Conservation (phyloP, 2,888 invertebrate species). For the Noctua janthina region DNA sequence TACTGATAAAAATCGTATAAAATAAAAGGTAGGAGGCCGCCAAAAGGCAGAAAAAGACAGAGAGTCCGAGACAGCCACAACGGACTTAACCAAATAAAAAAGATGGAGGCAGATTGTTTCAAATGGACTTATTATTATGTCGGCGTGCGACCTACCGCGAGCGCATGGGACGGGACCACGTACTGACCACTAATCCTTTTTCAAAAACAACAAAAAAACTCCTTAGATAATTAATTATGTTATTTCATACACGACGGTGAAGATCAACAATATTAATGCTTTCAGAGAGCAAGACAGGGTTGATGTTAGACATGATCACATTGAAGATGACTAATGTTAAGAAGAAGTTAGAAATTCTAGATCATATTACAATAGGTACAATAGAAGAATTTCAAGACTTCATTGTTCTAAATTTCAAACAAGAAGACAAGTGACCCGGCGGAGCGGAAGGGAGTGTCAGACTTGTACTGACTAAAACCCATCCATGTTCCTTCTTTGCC, state of each 20-base stretch:
- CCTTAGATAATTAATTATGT: conserved; percentile 57
- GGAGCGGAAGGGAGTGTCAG: too few relatives aligned
- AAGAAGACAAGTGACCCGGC: background rate
- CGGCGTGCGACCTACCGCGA: conserved; percentile 79
- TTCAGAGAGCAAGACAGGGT: background rate
- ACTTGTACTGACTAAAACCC: too few relatives aligned
- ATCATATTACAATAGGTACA: background rate
- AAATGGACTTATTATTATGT: conserved; percentile 83
- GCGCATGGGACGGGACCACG: conserved; percentile 55
- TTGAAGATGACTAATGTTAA: background rate
- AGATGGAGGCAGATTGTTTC: conserved; percentile 78
- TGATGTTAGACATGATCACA: background rate
- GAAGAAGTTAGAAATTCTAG: background rate
- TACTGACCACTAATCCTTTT: conserved; percentile 59
- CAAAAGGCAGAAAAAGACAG: conserved; percentile 70
- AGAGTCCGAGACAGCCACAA: conserved; percentile 73
- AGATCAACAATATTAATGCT: conserved; percentile 21
- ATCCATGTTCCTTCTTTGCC: too few relatives aligned
- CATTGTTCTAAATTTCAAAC: background rate
- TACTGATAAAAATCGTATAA: conserved; percentile 70
- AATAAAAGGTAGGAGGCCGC: conserved; percentile 71
- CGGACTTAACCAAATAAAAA: conserved; percentile 77
- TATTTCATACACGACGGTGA: conserved; percentile 15
- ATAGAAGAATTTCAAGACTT: background rate
- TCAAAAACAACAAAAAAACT: conserved; percentile 40